Percentiles rank a stretch among this genome's conserved stretches.
Conservation (phyloP, 1,140 invertebrate species). For the Eupristina koningsbergeri region DNA sequence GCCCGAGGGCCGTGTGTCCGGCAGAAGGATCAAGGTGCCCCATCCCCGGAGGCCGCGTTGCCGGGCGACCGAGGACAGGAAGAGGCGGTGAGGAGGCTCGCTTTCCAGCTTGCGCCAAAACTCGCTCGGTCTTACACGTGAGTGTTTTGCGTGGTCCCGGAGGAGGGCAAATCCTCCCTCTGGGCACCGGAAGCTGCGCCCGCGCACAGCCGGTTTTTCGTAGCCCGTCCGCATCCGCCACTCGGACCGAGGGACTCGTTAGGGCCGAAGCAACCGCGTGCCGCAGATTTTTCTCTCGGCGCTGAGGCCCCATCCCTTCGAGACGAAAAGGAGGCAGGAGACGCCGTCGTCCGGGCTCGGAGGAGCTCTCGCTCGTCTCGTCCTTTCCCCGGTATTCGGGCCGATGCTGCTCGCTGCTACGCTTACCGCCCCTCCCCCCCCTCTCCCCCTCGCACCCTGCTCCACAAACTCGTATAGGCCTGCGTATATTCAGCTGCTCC, state of each 20-base stretch:
- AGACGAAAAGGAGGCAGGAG: not conserved
- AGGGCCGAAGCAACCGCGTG: not conserved
- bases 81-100: not conserved
- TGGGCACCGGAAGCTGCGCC: not conserved
- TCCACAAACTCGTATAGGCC: slow-evolving; percentile 3
- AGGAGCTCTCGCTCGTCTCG: slow-evolving; percentile 1
- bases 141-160: not conserved
- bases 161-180: too few relatives aligned
- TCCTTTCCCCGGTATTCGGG: slow-evolving; percentile 22
- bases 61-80: not conserved
- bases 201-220: not conserved
- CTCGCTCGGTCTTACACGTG: not conserved
- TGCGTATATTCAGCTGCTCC: slow-evolving; percentile 19
- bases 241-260: not conserved
- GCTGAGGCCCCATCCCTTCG: not conserved
- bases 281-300: not conserved
- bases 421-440: not conserved
- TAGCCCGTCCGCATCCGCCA: too few relatives aligned
- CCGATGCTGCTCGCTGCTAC: too few relatives aligned
- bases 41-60: too few relatives aligned
- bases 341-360: not conserved
- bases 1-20: not conserved
- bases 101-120: too few relatives aligned
- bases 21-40: too few relatives aligned
- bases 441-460: not conserved